Base-by-base conservation (phyloP, 1,140 invertebrate species). In the Anthonomus grandis region DNA sequence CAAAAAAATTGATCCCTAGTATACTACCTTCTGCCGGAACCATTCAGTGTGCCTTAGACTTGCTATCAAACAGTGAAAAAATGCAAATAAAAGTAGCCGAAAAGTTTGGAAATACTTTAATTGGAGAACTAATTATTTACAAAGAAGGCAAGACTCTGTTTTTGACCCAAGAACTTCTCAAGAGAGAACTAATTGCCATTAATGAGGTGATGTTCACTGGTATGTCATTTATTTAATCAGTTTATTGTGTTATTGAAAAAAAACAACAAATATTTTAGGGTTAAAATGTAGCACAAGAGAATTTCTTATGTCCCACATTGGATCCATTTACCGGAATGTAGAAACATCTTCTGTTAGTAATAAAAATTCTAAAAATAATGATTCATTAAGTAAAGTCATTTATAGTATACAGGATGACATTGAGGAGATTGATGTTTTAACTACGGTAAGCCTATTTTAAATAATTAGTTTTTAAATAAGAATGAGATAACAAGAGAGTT, bases 41-140 rank as follows among this genome's bases (percentile, higher is more conserved):
- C 18, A 17, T 25, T 15, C 18, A 58, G 41, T 42, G 21, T 15
- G 39, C 42, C 21, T 15, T 59, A n/a, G 38, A 60, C 17, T 46
- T 60, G 5, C 18, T 65, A 15, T 47, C 27, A 4, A 18, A 52
- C n/a, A 45, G 23, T 41, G 22, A 42, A 10, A 47, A 47, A 24
- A 21, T 60, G 15, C 12, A 21, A 19, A 51, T 62, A 19, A 42
- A 50, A 49, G 8, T 50, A 9, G 47, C 47, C 31, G 44, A 49
- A 23, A 36, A 38, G 22, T 34, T 44, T 12, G 38, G 47, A 38
- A 54, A 54, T 39, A 58, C 58, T 50, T 31, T 60, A 25, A 59
- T 62, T 22, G 63, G 63, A 13, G 63, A 65, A 47, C 19, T 65
- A 23, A 22, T 60, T 9, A 60, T 53, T 41, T 24, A 60, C 47